Base-by-base conservation (phyloP, 2,113 vertebrate species). In the Riparia riparia region DNA sequence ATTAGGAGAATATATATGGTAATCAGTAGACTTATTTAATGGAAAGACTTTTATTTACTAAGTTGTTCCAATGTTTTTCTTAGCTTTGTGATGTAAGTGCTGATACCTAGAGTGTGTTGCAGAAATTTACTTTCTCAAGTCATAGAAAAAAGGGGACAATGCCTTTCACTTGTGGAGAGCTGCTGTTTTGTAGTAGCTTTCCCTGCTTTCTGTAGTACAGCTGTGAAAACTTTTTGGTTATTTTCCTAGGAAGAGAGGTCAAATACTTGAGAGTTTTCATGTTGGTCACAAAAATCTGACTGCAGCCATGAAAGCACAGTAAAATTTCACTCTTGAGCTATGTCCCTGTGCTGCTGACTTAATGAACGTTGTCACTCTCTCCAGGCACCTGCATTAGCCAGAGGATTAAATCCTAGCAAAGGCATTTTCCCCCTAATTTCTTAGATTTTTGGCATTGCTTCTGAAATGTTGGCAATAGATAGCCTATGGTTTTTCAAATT, bases 401-500 rank as follows among this genome's bases (percentile, higher is more conserved):
- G 50, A 50, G 76, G 54, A 37, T 93, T 92, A 95, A 95, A 91
- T 54, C 17, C 44, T 64, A 90, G 54, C 24, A 82, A 84, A 95
- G n/a, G 11, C 24, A 32, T 79, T 63, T 94, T 73, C 4, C 6
- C 42, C 22, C 7, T 60, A 41, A 72, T 56, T 80, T 93, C 47
- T 50, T 84, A 71, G 32, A 50, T 68, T 95, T 95, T 94, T 95
- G 91, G 90, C 94, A 85, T 50, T 71, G 73, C 22, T 78, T 96
- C 77, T 94, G 56, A 91, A 91, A 44, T 82, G 91, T 15, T 96
- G 95, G 93, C 94, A 95, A 74, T 66, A 82, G 66, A 53, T 15
- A 90, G 61, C 32, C 82, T 89, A 70, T 89, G 74, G 26, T 91
- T 95, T 95, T 96, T 96, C 71, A 95, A 93, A 95, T 78, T 94